phyloP scores from a whole-genome alignment of 2,113 vertebrate species.

The Panthera tigris region DNA sequence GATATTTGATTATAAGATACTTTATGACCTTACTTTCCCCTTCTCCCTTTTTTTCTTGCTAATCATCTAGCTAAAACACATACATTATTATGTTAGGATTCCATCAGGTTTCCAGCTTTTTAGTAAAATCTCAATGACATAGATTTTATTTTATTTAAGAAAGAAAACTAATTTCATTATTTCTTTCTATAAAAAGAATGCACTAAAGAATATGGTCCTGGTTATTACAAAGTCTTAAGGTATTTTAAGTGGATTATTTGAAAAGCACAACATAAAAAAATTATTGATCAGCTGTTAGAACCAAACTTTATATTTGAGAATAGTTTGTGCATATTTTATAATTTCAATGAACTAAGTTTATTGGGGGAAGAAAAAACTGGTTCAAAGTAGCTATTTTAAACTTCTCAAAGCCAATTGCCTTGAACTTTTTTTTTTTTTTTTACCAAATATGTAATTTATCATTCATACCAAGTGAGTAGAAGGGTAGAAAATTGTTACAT shows the following conservation, averaged over 20 bases:
- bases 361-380: neutral
- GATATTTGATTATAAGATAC: neutral
- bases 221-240: neutral
- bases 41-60: neutral
- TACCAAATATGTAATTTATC: neutral
- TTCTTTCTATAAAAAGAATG: neutral
- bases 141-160: neutral
- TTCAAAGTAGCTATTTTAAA: neutral
- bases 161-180: conserved; percentile 5
- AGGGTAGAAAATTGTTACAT: neutral
- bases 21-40: neutral
- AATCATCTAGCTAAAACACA: neutral
- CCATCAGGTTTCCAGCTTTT: neutral
- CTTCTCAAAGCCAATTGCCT: neutral
- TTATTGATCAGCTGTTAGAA: neutral
- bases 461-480: neutral
- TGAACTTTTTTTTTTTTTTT: neutral
- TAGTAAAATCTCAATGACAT: neutral
- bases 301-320: neutral
- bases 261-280: neutral
- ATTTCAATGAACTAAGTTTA: conserved; percentile 15
- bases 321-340: conserved; percentile 7
- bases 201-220: neutral
- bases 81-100: neutral
- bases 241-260: neutral